Evolutionary conservation across 1,140 invertebrate genomes (phyloP), one percentile per base, ranked within the genome.

Genomic region (Chironomus tepperi): DNA sequence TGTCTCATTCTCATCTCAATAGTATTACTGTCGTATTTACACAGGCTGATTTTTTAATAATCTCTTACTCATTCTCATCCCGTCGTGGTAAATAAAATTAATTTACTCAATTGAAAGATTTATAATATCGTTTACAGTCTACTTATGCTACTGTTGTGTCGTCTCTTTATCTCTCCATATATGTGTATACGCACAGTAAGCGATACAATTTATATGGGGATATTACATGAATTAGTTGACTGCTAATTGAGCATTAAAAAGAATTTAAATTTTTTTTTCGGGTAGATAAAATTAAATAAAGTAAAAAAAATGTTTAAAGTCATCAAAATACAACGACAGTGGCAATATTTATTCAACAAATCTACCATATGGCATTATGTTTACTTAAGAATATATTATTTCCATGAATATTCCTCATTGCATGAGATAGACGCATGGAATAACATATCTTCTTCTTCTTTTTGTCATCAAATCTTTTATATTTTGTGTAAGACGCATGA

Each of bases 311-410:
- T 2, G 15, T 57, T 57, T 57, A 2, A 57, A 57, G 47, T 57
- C 47, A 57, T 57, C 47, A n/a, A 57, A n/a, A n/a, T 57, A 34
- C 24, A 34, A 34, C 24, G 24, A 34, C 24, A 34, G 24, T 34
- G 24, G 47, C 47, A 57, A 57, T 57, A 57, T 57, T 57, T 57
- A 57, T 57, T 57, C n/a, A 57, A 57, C n/a, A 57, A 57, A 57
- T 57, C 47, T n/a, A 57, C 10, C 47, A 57, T 57, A 57, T 57
- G 47, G 47, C 47, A 57, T 57, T 57, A n/a, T 57, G 47, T 57
- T 57, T 57, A 57, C 47, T 57, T n/a, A 57, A 57, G 47, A 57
- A 57, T 57, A 57, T 57, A n/a, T 1, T 57, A 5, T 47, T 47
- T 12, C 10, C 24, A 34, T 34, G 24, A 34, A 34, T 34, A 34